A percentile compares a stretch with the other conserved stretches of the same genome.
These are phyloP conservation scores for Phoebastria nigripes DNA, from an alignment of 2,797 vertebrate species.

Conservation along the genomic window DNA sequence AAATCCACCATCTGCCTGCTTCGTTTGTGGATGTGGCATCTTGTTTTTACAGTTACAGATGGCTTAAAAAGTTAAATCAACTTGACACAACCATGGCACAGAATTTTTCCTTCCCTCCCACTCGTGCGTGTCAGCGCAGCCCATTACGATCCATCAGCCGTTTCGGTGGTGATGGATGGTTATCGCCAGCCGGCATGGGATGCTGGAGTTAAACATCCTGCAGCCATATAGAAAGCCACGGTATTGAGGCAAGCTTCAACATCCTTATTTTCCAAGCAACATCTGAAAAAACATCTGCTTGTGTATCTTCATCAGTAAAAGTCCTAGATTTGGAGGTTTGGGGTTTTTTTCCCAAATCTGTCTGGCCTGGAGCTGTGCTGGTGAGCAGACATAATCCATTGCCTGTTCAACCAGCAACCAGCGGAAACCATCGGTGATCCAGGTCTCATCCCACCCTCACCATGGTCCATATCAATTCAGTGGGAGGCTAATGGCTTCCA, in stretches of 20 bases:
- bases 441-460: background rate
- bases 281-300: background rate
- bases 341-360: rapidly evolving
- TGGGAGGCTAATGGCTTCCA: background rate
- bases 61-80: background rate
- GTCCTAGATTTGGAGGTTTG: background rate
- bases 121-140: background rate
- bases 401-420: background rate
- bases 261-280: background rate
- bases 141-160: background rate
- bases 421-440: background rate
- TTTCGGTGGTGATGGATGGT: background rate
- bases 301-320: background rate
- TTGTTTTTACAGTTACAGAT: background rate
- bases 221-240: background rate
- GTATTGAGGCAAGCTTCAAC: background rate
- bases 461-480: background rate
- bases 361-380: background rate
- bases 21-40: background rate
- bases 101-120: background rate
- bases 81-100: background rate
- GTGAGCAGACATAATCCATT: background rate
- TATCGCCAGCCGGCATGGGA: background rate
- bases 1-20: background rate
- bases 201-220: background rate